Base-by-base conservation (phyloP, 2,113 vertebrate genomes). In the Oreotrochilus melanogaster region DNA sequence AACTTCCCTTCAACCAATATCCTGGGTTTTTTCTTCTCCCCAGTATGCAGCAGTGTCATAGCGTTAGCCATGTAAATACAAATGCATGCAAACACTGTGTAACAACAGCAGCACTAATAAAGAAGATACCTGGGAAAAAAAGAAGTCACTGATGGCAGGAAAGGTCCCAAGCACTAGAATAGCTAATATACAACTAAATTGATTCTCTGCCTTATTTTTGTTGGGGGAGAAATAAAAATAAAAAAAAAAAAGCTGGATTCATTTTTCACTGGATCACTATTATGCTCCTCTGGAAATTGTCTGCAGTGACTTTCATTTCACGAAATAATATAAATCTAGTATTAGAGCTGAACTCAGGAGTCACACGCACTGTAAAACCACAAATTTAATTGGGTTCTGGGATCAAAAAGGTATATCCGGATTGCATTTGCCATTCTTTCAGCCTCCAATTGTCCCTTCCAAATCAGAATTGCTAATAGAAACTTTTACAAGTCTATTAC, bases 361-460 rank as follows among this genome's bases (percentile, higher is more conserved):
- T 88, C 85, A 80, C 82, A 93, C 5, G 9, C 61, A 78, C 86
- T 86, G 96, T 84, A 93, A 95, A 96, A 86, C 71, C 75, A 88
- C 71, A 96, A 94, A 96, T 96, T 95, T 97, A 97, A 97, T 96
- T 95, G 95, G 94, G 83, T 94, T 95, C 85, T 88, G 67, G 74
- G 83, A 96, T 97, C 95, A 91, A 91, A 96, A 96, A 94, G 73
- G 89, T 86, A 92, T 89, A 96, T 95, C 92, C 54, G 28, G 78
- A 83, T 92, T 96, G 88, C 72, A 96, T 93, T 96, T 95, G 79
- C 93, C 85, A 93, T 94, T 96, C 78, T 90, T 95, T 90, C 91
- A 94, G 78, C 62, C 47, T 94, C 74, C 92, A 93, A 85, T 91
- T 95, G 88, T 93, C 94, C 92, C 92, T 93, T 89, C 69, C 72